Conservation (phyloP, 2,888 invertebrate species). For the Agelastica alni region DNA sequence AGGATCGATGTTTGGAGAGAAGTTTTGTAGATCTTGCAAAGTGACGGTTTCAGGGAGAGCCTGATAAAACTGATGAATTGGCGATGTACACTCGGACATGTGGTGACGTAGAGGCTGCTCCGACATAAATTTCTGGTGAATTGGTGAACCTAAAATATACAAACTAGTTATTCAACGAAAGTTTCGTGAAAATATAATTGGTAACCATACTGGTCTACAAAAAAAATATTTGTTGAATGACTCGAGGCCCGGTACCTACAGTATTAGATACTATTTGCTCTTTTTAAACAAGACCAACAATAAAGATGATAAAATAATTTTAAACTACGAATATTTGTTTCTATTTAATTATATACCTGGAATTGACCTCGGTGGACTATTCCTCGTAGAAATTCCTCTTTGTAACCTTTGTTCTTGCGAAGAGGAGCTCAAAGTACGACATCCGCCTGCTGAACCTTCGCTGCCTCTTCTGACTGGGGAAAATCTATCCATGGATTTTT, state of each 20-base stretch:
- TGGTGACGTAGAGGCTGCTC: slow-evolving; percentile 48
- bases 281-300: too few relatives aligned
- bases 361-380: slow-evolving; percentile 61
- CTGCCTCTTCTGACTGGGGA: slow-evolving; percentile 90
- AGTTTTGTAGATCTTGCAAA: slow-evolving; percentile 50
- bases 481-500: slow-evolving; percentile 72
- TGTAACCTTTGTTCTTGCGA: slow-evolving; percentile 80
- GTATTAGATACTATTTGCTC: too few relatives aligned
- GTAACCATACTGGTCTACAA: too few relatives aligned
- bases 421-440: slow-evolving; percentile 64
- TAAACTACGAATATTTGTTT: too few relatives aligned
- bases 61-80: slow-evolving; percentile 63
- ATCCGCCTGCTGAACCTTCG: slow-evolving; percentile 68
- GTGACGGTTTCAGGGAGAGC: slow-evolving; percentile 60
- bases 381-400: slow-evolving; percentile 57
- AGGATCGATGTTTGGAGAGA: slow-evolving; percentile 39
- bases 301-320: too few relatives aligned
- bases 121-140: slow-evolving; percentile 60
- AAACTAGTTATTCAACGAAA: too few relatives aligned
- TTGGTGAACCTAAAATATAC: slow-evolving; percentile 62
- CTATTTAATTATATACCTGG: too few relatives aligned
- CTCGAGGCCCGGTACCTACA: too few relatives aligned
- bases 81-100: slow-evolving; percentile 57
- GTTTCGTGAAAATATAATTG: too few relatives aligned
- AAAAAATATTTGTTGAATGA: too few relatives aligned